These are phyloP conservation scores for Notarius lentiginosus DNA, from an alignment of 2,113 vertebrate genomes.

Conservation along the genomic window DNA sequence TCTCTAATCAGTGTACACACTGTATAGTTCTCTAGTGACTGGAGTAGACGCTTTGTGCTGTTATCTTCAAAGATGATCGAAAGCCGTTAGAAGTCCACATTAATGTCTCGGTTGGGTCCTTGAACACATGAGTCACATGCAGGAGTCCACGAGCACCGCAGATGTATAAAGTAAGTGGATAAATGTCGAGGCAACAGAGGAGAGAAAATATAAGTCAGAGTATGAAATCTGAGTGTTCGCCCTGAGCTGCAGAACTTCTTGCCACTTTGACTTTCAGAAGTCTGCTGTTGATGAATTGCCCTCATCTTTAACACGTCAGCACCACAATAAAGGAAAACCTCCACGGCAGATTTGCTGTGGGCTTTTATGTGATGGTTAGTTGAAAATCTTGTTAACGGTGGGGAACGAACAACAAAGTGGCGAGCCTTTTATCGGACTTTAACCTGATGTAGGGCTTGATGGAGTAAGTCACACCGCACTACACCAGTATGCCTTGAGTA, in stretches of 20 bases:
- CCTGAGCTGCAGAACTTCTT: constrained; percentile 4
- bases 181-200: neutral
- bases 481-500: neutral
- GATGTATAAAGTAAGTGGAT: neutral
- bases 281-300: constrained; percentile 38
- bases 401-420: constrained; percentile 40
- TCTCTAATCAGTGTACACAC: neutral
- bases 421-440: constrained; percentile 36
- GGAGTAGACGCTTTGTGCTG: neutral
- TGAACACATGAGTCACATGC: neutral
- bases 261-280: constrained; percentile 36
- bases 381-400: constrained; percentile 46
- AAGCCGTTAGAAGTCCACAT: neutral
- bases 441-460: constrained; percentile 21
- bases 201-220: constrained; percentile 1
- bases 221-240: constrained; percentile 20
- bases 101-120: neutral
- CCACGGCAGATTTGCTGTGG: constrained; percentile 37
- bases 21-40: neutral
- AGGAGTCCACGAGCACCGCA: neutral
- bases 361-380: constrained; percentile 37
- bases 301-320: constrained; percentile 22
- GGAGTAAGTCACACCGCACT: neutral
- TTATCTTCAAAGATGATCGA: neutral
- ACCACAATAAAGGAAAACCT: constrained; percentile 24